Conservation (phyloP, 2,113 vertebrate genomes). For the Lophura nycthemera region DNA sequence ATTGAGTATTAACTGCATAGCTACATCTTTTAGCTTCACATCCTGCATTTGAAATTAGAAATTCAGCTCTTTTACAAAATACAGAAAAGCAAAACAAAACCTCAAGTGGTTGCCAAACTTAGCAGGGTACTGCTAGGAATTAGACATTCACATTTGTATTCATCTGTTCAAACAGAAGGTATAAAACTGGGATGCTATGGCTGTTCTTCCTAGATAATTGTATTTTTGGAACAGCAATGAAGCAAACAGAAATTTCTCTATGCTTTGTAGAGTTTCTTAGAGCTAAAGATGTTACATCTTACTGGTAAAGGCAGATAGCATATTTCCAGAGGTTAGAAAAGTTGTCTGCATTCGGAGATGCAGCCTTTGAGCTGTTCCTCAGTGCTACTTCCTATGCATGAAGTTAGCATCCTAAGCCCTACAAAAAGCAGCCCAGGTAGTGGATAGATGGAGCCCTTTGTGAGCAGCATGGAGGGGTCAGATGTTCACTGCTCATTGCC, state of each 20-base stretch:
- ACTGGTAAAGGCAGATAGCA: neutral
- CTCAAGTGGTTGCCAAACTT: conserved; percentile 19
- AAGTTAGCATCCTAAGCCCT: neutral
- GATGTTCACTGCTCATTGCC: neutral
- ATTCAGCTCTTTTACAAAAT: neutral
- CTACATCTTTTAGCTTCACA: neutral
- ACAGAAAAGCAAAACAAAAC: neutral
- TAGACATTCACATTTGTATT: conserved; percentile 22
- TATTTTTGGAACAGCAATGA: conserved; percentile 25
- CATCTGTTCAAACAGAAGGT: conserved; percentile 33
- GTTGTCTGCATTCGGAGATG: neutral
- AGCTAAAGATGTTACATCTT: neutral
- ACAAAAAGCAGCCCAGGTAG: neutral
- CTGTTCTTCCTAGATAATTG: conserved; percentile 35
- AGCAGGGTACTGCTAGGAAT: neutral
- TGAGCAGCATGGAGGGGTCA: accelerated
- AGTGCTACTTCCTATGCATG: neutral
- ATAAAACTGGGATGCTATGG: neutral
- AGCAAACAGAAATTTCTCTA: neutral
- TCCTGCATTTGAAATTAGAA: conserved; percentile 35
- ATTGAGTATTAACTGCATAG: neutral
- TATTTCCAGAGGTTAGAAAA: neutral
- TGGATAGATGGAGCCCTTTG: neutral
- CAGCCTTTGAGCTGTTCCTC: neutral
- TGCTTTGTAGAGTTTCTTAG: accelerated